phyloP scores from a whole-genome alignment of 2,797 vertebrate species.

The Phoxinus dragarum region DNA sequence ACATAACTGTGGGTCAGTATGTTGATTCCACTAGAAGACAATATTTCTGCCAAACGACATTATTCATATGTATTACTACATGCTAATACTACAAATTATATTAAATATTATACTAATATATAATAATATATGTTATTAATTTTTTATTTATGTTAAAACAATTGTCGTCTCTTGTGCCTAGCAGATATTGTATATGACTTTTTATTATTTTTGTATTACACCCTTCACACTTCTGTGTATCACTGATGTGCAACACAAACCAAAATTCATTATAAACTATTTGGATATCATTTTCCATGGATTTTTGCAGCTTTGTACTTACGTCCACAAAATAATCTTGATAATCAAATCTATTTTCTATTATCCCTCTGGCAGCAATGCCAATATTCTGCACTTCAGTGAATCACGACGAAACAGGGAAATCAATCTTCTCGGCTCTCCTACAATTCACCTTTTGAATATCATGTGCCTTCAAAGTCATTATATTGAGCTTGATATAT shows the following conservation, averaged over 20 bases:
- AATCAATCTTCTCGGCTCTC: constrained; percentile 50
- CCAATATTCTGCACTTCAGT: constrained; percentile 52
- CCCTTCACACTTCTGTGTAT: background rate
- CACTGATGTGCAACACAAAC: background rate
- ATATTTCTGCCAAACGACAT: background rate
- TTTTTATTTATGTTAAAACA: background rate
- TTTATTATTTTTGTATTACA: background rate
- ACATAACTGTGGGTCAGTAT: background rate
- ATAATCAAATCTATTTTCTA: constrained; percentile 43
- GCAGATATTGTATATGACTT: background rate
- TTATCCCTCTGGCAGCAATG: constrained; percentile 18
- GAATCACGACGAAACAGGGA: constrained; percentile 42
- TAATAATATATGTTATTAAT: background rate
- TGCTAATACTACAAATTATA: background rate
- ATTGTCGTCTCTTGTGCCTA: background rate
- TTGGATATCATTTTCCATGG: background rate
- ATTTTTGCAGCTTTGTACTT: background rate
- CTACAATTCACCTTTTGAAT: constrained; percentile 31
- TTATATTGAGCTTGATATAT: constrained; percentile 47
- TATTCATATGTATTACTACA: background rate
- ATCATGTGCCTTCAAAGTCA: constrained; percentile 38
- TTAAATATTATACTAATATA: background rate
- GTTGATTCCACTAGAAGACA: background rate
- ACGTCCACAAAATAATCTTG: constrained; percentile 35
- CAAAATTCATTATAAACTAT: background rate